These are phyloP conservation scores for Urocitellus parryii DNA, from an alignment of 2,113 vertebrate genomes.

Conservation along the genomic window DNA sequence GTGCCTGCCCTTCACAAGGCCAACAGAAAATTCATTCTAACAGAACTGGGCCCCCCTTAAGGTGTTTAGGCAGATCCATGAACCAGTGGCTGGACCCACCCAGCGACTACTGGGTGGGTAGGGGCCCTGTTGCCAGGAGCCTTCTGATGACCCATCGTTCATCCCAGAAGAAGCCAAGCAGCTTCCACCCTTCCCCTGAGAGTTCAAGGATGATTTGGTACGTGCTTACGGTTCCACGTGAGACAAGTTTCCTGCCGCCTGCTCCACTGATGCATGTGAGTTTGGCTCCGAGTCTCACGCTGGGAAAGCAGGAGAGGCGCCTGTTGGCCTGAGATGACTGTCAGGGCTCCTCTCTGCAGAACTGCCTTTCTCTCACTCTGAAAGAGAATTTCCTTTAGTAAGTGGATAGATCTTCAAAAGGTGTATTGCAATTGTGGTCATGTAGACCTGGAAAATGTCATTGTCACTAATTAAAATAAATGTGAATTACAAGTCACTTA, in stretches of 20 bases:
- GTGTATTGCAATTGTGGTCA: neutral
- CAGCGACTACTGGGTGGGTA: neutral
- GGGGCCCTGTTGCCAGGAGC: neutral
- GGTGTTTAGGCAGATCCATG: neutral
- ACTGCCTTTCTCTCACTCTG: slow-evolving; percentile 29
- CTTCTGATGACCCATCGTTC: neutral
- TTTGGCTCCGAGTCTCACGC: neutral
- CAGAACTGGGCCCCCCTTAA: neutral
- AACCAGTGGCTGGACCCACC: neutral
- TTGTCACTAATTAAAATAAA: neutral
- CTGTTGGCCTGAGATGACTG: slow-evolving; percentile 49
- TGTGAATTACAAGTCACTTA: neutral
- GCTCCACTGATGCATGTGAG: neutral
- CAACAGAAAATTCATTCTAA: neutral
- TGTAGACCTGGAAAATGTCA: slow-evolving; percentile 31
- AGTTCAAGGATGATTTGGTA: slow-evolving; percentile 3
- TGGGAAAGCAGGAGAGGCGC: slow-evolving; percentile 14
- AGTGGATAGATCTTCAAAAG: slow-evolving; percentile 44
- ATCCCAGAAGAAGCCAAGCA: neutral
- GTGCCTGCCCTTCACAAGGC: neutral
- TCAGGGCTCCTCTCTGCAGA: slow-evolving; percentile 39
- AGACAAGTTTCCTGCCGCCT: slow-evolving; percentile 22
- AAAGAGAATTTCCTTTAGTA: slow-evolving; percentile 64
- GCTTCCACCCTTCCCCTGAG: neutral
- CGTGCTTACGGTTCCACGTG: neutral